A percentile compares a stretch with the other conserved stretches of the same genome.
phyloP scores from a whole-genome alignment of 2,888 invertebrate species.

The Amiota communis region DNA sequence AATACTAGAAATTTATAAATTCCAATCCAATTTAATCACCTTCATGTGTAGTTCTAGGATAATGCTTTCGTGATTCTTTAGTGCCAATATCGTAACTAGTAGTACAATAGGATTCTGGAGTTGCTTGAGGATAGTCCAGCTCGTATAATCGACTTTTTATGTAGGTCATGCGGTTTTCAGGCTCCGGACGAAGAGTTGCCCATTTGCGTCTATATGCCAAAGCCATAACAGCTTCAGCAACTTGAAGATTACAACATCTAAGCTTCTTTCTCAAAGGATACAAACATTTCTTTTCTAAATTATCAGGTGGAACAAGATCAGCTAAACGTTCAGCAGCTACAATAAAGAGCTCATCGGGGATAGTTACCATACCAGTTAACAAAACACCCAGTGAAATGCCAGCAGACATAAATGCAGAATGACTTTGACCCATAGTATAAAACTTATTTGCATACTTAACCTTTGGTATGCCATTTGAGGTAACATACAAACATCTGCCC shows the following conservation, averaged over 20 bases:
- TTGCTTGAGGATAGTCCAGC: not conserved
- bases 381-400: constrained; percentile 49
- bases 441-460: constrained; percentile 56
- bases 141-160: constrained; percentile 40
- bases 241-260: constrained; percentile 43
- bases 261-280: constrained; percentile 52
- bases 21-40: no score
- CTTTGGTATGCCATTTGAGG: constrained; percentile 33
- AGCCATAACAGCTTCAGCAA: constrained; percentile 48
- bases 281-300: constrained; percentile 47
- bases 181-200: constrained; percentile 55
- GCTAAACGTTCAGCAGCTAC: constrained; percentile 50
- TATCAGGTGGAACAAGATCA: constrained; percentile 53
- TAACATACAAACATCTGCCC: constrained; percentile 50
- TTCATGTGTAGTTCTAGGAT: not conserved
- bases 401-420: constrained; percentile 37
- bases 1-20: no score
- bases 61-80: constrained; percentile 1
- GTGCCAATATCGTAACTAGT: not conserved
- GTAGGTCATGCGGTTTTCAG: constrained; percentile 45
- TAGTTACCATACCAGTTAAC: constrained; percentile 47
- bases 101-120: constrained; percentile 33
- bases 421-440: constrained; percentile 50
- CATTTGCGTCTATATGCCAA: constrained; percentile 47
- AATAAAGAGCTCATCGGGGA: constrained; percentile 54